Evolutionary conservation across 2,797 vertebrate genomes (phyloP), one percentile per base, ranked within the genome.

Genomic region (Melopsittacus undulatus): DNA sequence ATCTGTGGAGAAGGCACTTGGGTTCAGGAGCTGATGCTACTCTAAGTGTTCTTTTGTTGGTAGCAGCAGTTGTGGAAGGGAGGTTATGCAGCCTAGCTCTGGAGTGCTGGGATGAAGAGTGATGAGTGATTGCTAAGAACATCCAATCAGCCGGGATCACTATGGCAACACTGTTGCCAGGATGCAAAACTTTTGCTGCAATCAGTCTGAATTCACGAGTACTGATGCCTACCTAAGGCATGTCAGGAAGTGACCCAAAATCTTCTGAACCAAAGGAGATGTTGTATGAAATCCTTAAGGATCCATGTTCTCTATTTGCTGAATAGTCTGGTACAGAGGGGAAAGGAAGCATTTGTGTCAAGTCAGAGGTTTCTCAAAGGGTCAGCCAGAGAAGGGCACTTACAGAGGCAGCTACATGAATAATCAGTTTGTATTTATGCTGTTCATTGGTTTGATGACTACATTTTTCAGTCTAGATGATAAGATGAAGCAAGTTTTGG

Each of bases 151-250:
- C 97, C 67, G 62, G 82, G 85, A 98, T 98, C 66, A 14, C 98
- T 97, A 98, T 98, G 97, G 98, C 98, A 98, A 99, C 98, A 1
- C 87, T 49, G 97, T 97, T 98, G 98, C 97, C 96, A 96, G 94
- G 96, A 96, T 95, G 57, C 68, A 80, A 97, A 97, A 98, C 94
- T 97, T 98, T 85, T 75, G 48, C 94, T 80, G 94, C 83, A 87
- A 92, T 97, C 96, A 82, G 12, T 76, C 95, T 94, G 96, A 97
- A 97, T 97, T 95, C 66, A 0, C 49, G 84, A 95, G 91, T 66
- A 69, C 92, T 10, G 15, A 43, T 87, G 75, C 91, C 93, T 97
- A 80, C 94, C 95, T 95, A 30, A 13, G 36, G 89, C 7, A 24
- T 63, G 5, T 61, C 32, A 42, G 74, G 89, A 89, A 95, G 38